Conservation (phyloP, 1,140 invertebrate genomes). For the Platyscapa corneri region DNA sequence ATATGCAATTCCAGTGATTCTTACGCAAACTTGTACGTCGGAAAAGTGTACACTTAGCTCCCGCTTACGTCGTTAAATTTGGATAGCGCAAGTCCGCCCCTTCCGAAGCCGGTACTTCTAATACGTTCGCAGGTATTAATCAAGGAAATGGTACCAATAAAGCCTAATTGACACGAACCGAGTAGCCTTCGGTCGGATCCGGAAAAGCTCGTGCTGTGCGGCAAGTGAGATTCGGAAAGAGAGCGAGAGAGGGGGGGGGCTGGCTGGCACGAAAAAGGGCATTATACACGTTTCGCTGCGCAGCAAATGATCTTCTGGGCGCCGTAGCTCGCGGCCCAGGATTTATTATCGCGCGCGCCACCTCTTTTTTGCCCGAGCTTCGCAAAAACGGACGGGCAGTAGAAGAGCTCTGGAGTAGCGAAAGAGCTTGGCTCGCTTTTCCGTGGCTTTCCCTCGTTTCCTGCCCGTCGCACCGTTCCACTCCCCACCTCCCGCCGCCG, state of each 20-base stretch:
- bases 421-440: background rate
- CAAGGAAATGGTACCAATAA: slow-evolving; percentile 46
- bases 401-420: background rate
- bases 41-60: background rate
- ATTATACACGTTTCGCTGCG: slow-evolving; percentile 24
- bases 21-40: background rate
- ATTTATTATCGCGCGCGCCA: slow-evolving; percentile 42
- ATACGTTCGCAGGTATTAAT: slow-evolving; percentile 29
- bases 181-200: background rate
- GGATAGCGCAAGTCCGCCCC: background rate
- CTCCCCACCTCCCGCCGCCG: no score
- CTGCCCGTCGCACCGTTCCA: no score
- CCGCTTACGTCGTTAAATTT: background rate
- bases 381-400: background rate
- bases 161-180: slow-evolving; percentile 32
- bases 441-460: slow-evolving; percentile 13
- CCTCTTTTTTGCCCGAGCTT: background rate
- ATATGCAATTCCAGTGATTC: background rate
- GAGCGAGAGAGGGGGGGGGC: background rate
- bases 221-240: background rate
- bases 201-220: background rate
- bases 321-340: background rate
- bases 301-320: slow-evolving; percentile 33
- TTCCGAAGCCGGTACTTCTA: background rate
- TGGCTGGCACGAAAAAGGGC: background rate